Evolutionary conservation across 2,888 invertebrate genomes (phyloP).

Genomic region (Idaea biselata): DNA sequence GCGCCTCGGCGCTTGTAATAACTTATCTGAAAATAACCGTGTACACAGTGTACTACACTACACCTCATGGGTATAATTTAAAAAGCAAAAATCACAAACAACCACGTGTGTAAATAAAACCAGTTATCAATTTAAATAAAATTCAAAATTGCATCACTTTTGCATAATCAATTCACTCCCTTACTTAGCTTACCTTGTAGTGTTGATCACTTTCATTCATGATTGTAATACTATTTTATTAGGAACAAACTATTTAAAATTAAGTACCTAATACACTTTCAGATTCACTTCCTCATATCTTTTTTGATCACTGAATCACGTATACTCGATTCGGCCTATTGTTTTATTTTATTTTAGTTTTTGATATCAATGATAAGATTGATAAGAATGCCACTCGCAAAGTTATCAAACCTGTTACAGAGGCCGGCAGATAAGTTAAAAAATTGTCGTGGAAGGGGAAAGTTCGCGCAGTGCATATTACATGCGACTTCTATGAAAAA

Average conservation of each 20-base stretch:
- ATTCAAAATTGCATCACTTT: neutral
- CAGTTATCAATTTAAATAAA: too few relatives aligned
- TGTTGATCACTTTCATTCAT: neutral
- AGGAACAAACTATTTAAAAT: neutral
- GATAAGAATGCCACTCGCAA: neutral
- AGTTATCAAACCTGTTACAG: neutral
- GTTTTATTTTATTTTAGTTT: neutral
- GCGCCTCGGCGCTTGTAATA: too few relatives aligned
- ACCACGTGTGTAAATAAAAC: too few relatives aligned
- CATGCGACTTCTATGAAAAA: too few relatives aligned
- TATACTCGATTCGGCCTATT: neutral
- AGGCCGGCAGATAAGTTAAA: too few relatives aligned
- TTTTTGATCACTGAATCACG: neutral
- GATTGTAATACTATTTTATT: neutral
- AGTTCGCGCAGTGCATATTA: too few relatives aligned
- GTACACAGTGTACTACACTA: too few relatives aligned
- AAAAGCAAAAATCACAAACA: too few relatives aligned
- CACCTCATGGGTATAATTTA: too few relatives aligned
- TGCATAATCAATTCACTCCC: neutral
- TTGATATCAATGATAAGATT: neutral
- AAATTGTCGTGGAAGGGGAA: too few relatives aligned
- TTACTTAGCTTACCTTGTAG: neutral
- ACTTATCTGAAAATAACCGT: too few relatives aligned
- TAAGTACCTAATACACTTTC: neutral
- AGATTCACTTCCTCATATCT: neutral